A percentile compares a stretch with the other conserved stretches of the same genome.
Conservation (phyloP, 2,888 invertebrate species). For the Mechanitis messenoides region DNA sequence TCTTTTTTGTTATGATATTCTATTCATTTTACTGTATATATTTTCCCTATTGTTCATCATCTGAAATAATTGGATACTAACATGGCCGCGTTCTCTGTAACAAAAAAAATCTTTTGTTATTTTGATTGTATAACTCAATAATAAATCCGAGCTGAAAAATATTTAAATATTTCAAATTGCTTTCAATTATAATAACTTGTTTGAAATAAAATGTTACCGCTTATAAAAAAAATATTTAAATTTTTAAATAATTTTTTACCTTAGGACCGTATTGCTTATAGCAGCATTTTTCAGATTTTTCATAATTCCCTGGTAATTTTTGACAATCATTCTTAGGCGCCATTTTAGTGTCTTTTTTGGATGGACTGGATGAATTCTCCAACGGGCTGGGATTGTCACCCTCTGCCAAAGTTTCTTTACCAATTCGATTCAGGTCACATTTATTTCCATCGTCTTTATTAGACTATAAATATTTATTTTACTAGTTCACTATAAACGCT, state of each 20-base stretch:
- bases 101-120: conserved; percentile 9
- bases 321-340: conserved; percentile 17
- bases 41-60: background rate
- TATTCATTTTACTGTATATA: background rate
- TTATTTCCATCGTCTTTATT: conserved; percentile 15
- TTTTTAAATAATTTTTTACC: conserved; percentile 16
- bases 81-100: conserved; percentile 48
- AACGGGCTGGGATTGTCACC: conserved; percentile 25
- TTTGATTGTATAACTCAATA: background rate
- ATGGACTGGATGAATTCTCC: conserved; percentile 8
- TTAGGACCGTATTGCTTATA: conserved; percentile 9
- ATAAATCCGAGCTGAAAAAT: background rate
- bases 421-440: conserved; percentile 15
- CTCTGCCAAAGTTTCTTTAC: conserved; percentile 26
- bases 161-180: too few species aligned
- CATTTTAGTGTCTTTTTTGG: conserved; percentile 17
- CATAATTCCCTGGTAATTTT: conserved; percentile 25
- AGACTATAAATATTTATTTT: conserved; percentile 20
- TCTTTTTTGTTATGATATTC: background rate
- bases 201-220: too few species aligned
- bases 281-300: conserved; percentile 20
- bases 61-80: conserved; percentile 35
- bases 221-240: background rate
- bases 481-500: background rate
- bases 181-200: too few species aligned